A percentile compares a stretch with the other conserved stretches of the same genome.
Conservation (phyloP, 1,140 invertebrate species). For the Phymastichus coffea region DNA sequence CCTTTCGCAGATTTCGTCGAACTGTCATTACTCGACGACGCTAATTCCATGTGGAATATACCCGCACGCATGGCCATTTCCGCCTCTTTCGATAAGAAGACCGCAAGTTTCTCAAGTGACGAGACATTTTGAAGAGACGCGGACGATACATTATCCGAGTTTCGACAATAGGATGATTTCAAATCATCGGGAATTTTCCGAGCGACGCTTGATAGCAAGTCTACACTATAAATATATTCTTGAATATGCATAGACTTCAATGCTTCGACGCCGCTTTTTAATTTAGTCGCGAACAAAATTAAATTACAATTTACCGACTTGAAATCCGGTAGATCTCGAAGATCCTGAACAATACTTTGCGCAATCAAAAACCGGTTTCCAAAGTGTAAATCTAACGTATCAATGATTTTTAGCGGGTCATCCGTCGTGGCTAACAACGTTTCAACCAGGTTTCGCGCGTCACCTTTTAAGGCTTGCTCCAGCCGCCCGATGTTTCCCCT, state of each 20-base stretch:
- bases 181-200: slow-evolving; percentile 9
- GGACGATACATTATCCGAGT: no score
- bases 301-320: not conserved
- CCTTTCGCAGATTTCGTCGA: not conserved
- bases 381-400: not conserved
- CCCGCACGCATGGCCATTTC: not conserved
- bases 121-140: no score
- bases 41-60: not conserved
- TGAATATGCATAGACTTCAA: not conserved
- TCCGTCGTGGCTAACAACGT: not conserved
- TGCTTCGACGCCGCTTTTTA: not conserved
- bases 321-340: not conserved
- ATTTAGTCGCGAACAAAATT: not conserved
- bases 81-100: no score
- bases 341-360: not conserved
- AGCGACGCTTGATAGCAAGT: not conserved
- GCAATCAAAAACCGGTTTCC: not conserved
- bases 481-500: not conserved
- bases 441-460: not conserved
- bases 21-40: not conserved
- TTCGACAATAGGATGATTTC: slow-evolving; percentile 3
- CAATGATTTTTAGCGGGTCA: not conserved
- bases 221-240: not conserved
- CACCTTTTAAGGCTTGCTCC: not conserved
- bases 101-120: no score